Conservation (phyloP, 53 echinoderm and acorn worm genomes). For the Antedon mediterranea region DNA sequence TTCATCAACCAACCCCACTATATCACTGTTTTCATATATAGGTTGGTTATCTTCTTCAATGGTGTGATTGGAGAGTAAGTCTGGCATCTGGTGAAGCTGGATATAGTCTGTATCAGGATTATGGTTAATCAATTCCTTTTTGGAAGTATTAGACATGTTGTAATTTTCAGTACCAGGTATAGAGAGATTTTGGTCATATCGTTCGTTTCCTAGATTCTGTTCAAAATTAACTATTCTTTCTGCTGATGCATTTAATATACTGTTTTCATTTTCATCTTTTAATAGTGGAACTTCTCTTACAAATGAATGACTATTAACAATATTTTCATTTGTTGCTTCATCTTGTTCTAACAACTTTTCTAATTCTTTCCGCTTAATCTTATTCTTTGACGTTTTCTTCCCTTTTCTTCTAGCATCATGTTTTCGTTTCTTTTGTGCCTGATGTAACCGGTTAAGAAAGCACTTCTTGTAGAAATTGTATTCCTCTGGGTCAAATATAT, state of each 20-base stretch:
- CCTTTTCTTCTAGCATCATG: not conserved
- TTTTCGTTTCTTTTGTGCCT: not conserved
- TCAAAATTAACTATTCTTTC: no score
- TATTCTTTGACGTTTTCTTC: not conserved
- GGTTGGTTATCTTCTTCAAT: not conserved
- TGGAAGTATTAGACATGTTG: not conserved
- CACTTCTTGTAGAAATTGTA: conserved; percentile 7
- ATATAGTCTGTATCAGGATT: not conserved
- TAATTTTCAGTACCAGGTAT: no score
- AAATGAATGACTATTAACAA: no score
- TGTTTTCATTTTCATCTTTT: no score
- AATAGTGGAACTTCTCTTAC: no score
- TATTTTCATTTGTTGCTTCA: no score
- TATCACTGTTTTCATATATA: not conserved
- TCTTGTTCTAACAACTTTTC: not conserved
- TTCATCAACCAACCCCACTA: no score
- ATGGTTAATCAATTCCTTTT: not conserved
- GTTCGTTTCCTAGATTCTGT: no score
- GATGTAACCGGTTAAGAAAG: not conserved
- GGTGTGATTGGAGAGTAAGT: not conserved
- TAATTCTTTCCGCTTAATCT: not conserved
- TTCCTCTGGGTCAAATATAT: conserved; percentile 9
- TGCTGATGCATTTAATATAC: no score
- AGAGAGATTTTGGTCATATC: no score
- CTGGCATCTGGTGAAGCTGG: not conserved